Percentiles rank a stretch among this genome's conserved stretches.
phyloP scores from a whole-genome alignment of 2,113 vertebrate genomes.

The mouse (Mus musculus) region GRCm39 chr2:166754001-166754500 shows the following conservation, averaged over 20 bases:
- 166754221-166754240: background rate
- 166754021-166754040: background rate
- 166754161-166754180: background rate
- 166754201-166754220: background rate
- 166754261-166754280: background rate
- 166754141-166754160: background rate
- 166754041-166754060: background rate
- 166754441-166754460: background rate
- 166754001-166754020: background rate
- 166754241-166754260: background rate
- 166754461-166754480: background rate
- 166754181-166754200: background rate
- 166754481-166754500: background rate
- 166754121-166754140: background rate
- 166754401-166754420: no score
- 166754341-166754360: background rate
- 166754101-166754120: background rate
- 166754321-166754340: background rate
- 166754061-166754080: background rate
- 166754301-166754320: background rate
- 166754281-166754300: background rate
- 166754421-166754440: background rate
- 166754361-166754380: background rate
- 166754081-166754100: background rate
- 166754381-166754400: background rate